Evolutionary conservation across 2,797 vertebrate species (phyloP), one percentile per base, ranked within the genome.

Genomic region (Stomatorhinus walkeri): DNA sequence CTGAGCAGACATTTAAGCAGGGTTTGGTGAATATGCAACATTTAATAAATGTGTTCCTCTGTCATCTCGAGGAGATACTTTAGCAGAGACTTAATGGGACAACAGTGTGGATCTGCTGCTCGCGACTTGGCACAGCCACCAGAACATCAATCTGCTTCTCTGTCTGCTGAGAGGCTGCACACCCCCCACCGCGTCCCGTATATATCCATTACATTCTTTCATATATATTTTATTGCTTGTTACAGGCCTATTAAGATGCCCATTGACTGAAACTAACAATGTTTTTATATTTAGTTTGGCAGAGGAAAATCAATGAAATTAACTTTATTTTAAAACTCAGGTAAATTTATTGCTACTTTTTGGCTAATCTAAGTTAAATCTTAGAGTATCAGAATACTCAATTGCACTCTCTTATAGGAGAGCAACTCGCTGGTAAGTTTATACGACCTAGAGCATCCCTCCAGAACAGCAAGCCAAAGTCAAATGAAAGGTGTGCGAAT

Each of bases 71-170:
- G 81, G 32, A 46, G 59, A 46, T 24, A 12, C 59, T 64, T 43
- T 4, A 43, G 32, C 16, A 64, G 19, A 40, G 16, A 24, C 54
- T 87, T 87, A 52, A 54, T 19, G 3, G 56, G 19, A 61, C 32
- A 22, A 32, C 22, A 36, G 56, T 87, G 86, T 12, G 59, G 54
- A 64, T 87, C 56, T 64, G 22, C 49, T 46, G 86, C 52, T 40
- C 16, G 10, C n/a, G 85, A 3, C 85, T 87, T 48, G 56, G 86
- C 56, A 24, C 36, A 64, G 56, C 3, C 6, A 1, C 16, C n/a
- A n/a, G 46, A 61, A n/a, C 36, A 87, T 87, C 86, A 43, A 87
- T 87, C 56, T 87, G 86, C 40, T 87, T 43, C 36, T 14, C 54
- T 64, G 86, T 56, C 52, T 87, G 85, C 4, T 9, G 24, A 40